Evolutionary conservation across 2,113 vertebrate species (phyloP).

Genomic region (Limnothrissa miodon): DNA sequence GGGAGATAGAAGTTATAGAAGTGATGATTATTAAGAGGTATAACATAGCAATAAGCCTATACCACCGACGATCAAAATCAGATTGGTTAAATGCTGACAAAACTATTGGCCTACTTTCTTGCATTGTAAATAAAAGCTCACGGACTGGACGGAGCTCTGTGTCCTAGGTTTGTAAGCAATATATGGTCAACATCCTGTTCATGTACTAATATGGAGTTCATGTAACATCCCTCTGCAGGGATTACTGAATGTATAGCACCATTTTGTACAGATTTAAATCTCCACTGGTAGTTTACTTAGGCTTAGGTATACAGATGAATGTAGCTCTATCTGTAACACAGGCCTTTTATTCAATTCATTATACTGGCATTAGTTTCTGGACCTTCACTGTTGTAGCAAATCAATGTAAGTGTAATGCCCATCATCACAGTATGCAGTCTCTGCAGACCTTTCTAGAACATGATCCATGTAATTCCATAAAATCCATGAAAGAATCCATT

Average conservation of each 20-base stretch:
- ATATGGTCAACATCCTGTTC: neutral
- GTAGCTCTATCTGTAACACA: neutral
- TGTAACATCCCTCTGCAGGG: neutral
- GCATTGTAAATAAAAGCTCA: neutral
- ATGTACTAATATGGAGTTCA: slow-evolving; percentile 9
- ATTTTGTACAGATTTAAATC: neutral
- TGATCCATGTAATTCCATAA: too few relatives aligned
- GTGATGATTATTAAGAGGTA: too few relatives aligned
- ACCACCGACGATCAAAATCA: neutral
- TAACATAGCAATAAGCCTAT: too few relatives aligned
- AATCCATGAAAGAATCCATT: too few relatives aligned
- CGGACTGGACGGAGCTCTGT: neutral
- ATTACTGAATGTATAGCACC: neutral
- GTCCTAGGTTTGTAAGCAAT: neutral
- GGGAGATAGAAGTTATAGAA: too few relatives aligned
- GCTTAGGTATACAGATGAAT: neutral
- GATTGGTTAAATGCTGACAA: neutral
- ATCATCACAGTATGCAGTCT: too few relatives aligned
- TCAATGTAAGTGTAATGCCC: neutral
- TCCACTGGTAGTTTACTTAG: neutral
- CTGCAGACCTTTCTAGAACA: too few relatives aligned
- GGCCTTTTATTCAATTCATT: neutral
- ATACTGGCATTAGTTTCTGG: too few relatives aligned
- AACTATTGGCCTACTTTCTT: neutral
- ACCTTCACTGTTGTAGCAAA: too few relatives aligned